phyloP scores from a whole-genome alignment of 2,797 vertebrate genomes.

The Psittacula echo region DNA sequence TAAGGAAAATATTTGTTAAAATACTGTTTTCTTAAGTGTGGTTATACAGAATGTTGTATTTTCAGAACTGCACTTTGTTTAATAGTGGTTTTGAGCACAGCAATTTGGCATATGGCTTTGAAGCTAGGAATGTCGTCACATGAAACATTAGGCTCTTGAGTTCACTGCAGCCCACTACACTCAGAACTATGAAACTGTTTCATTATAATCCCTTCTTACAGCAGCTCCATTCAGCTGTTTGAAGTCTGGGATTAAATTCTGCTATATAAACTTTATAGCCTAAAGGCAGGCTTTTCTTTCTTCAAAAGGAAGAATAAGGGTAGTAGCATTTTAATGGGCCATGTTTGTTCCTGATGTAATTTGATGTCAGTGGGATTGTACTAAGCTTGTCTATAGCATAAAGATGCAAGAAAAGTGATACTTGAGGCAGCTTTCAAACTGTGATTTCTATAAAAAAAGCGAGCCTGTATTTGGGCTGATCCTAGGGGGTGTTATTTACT shows the following conservation, averaged over 20 bases:
- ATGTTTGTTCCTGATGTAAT: neutral
- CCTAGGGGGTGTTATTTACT: neutral
- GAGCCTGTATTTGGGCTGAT: neutral
- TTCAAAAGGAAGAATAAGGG: constrained; percentile 1
- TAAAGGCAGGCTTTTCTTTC: neutral
- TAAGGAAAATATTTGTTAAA: constrained; percentile 25
- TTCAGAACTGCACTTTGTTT: constrained; percentile 23
- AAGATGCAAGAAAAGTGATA: neutral
- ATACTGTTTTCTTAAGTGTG: constrained; percentile 1
- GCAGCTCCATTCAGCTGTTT: constrained; percentile 37
- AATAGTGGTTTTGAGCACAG: neutral
- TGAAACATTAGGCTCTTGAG: neutral
- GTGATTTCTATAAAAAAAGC: neutral
- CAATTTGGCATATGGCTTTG: neutral
- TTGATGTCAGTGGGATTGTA: neutral
- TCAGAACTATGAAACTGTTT: constrained; percentile 9
- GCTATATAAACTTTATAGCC: neutral
- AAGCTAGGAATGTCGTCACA: neutral
- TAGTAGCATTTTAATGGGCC: neutral
- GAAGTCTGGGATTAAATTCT: neutral
- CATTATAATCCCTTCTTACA: constrained; percentile 13
- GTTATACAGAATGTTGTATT: neutral
- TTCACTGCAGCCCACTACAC: neutral
- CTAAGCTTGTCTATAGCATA: neutral
- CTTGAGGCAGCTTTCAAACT: neutral